A percentile compares a stretch with the other conserved stretches of the same genome.
Evolutionary conservation across 2,888 invertebrate genomes (phyloP).

Genomic region (Elysia crispata): DNA sequence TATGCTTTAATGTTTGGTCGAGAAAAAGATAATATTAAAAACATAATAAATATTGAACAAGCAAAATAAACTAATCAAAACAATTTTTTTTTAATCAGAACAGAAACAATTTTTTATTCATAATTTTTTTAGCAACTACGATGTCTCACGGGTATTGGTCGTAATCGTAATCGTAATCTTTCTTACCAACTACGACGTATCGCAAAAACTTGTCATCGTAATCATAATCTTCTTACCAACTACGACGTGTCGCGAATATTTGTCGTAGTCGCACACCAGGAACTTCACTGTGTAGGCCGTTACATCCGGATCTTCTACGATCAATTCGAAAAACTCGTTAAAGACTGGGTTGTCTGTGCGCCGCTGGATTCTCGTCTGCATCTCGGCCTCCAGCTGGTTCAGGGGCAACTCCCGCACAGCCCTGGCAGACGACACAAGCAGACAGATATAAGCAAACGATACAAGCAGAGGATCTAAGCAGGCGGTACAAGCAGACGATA

Average conservation of each 20-base stretch:
- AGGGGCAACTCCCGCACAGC: slow-evolving; percentile 57
- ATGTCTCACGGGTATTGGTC: no score
- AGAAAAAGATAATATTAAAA: no score
- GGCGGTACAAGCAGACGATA: no score
- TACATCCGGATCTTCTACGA: slow-evolving; percentile 52
- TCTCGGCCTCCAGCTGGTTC: slow-evolving; percentile 66
- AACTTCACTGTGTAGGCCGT: slow-evolving; percentile 57
- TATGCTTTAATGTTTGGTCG: no score
- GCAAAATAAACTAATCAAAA: no score
- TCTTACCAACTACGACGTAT: not conserved
- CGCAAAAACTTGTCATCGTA: slow-evolving; percentile 52
- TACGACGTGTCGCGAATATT: slow-evolving; percentile 65
- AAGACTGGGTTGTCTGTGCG: slow-evolving; percentile 60
- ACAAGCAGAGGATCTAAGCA: no score
- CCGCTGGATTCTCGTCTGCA: slow-evolving; percentile 67
- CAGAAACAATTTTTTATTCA: no score
- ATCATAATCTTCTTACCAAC: slow-evolving; percentile 61
- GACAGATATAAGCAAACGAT: no score
- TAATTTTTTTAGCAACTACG: no score
- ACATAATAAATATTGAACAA: no score
- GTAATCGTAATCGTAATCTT: not conserved
- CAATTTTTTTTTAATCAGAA: no score
- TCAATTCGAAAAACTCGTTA: slow-evolving; percentile 62
- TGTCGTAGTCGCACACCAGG: slow-evolving; percentile 69
- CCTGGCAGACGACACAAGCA: slow-evolving; percentile 23